Conservation (phyloP, 2,797 vertebrate species). For the Rhynchotus rufescens region DNA sequence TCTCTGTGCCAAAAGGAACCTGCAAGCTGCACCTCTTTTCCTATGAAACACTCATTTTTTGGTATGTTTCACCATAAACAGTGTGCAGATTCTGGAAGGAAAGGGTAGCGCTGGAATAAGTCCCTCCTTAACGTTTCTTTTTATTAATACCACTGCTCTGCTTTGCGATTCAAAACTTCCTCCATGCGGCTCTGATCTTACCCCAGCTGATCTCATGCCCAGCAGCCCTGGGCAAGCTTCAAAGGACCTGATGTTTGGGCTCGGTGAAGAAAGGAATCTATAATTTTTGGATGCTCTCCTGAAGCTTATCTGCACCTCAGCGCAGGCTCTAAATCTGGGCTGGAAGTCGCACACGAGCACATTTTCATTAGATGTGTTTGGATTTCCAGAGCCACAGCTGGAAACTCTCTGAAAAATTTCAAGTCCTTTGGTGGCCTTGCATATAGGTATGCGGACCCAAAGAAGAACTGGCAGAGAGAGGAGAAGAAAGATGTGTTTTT, state of each 20-base stretch:
- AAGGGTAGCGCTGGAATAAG: background rate
- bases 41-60: background rate
- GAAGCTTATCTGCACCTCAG: background rate
- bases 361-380: background rate
- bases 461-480: background rate
- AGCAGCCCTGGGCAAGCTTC: constrained; percentile 36
- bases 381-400: background rate
- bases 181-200: constrained; percentile 14
- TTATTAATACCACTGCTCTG: background rate
- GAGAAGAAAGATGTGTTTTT: background rate
- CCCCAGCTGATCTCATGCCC: constrained; percentile 51
- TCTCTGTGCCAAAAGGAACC: background rate
- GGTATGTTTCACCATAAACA: fast-evolving
- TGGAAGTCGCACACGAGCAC: background rate
- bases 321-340: background rate
- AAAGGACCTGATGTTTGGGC: background rate
- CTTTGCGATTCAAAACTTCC: background rate
- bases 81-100: background rate
- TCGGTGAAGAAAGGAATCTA: background rate
- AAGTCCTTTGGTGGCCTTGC: background rate
- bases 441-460: fast-evolving
- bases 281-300: constrained; percentile 8
- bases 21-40: fast-evolving
- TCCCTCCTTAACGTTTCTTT: background rate
- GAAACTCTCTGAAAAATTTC: background rate